These are phyloP conservation scores for Paratilapia polleni DNA, from an alignment of 2,113 vertebrate genomes.

Conservation along the genomic window DNA sequence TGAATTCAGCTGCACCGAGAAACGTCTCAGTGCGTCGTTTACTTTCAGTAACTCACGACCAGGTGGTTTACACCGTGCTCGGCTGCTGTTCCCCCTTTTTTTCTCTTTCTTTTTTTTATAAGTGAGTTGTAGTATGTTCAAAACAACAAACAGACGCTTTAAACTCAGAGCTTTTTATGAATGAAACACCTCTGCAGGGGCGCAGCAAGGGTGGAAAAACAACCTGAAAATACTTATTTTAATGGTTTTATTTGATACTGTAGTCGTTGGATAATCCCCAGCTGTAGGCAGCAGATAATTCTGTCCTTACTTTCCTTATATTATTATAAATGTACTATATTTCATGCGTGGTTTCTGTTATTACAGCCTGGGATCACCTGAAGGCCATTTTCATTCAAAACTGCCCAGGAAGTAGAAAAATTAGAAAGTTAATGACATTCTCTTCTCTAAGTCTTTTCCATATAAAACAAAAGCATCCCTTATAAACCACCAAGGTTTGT, in stretches of 20 bases:
- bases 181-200: constrained; percentile 22
- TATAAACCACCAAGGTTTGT: no score
- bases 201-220: neutral
- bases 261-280: neutral
- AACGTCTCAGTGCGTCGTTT: neutral
- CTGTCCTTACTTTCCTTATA: neutral
- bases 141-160: neutral
- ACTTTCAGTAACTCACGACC: neutral
- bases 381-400: neutral
- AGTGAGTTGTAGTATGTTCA: neutral
- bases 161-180: neutral
- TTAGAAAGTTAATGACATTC: neutral
- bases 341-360: neutral
- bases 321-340: neutral
- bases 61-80: neutral
- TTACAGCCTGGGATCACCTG: neutral
- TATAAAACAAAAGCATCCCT: neutral
- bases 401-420: neutral
- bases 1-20: neutral
- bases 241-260: neutral
- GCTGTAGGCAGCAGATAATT: neutral
- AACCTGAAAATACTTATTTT: neutral
- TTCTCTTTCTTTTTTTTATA: neutral
- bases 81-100: neutral
- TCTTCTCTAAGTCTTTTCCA: neutral